Evolutionary conservation across 2,113 vertebrate species (phyloP).

Genomic region (Tragelaphus strepsiceros): DNA sequence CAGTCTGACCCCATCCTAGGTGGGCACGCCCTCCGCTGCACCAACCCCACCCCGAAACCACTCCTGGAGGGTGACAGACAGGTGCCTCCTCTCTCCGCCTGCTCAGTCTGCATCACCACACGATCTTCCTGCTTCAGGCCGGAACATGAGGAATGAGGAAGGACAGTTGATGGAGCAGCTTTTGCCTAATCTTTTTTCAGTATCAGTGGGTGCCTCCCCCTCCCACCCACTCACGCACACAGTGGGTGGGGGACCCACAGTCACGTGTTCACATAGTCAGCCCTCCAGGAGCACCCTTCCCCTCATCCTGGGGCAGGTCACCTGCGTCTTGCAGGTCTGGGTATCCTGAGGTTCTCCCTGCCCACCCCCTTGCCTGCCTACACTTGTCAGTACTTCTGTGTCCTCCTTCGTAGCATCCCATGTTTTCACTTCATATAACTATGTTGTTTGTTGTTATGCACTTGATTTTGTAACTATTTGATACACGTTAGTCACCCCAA

Average conservation of each 20-base stretch:
- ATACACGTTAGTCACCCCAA: accelerated
- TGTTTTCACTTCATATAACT: accelerated
- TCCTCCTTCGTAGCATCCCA: accelerated
- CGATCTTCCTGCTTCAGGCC: background rate
- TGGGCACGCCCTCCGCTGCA: background rate
- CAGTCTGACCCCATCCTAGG: background rate
- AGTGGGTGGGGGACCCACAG: background rate
- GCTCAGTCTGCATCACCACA: too few species aligned
- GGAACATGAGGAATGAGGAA: too few species aligned
- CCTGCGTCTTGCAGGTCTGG: background rate
- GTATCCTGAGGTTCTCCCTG: background rate
- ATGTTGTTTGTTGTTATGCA: accelerated
- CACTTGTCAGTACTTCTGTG: accelerated
- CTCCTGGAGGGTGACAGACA: background rate
- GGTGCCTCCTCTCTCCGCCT: background rate
- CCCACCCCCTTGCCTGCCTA: background rate
- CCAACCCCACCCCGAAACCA: background rate
- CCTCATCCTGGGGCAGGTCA: background rate
- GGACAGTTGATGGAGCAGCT: accelerated
- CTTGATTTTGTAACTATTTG: background rate
- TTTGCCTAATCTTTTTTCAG: accelerated
- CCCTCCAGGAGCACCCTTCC: background rate
- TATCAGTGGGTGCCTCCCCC: background rate
- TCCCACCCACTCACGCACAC: accelerated
- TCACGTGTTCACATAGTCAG: accelerated